These are phyloP conservation scores for Coelinius sp. DNA, from an alignment of 2,888 invertebrate genomes.

Conservation along the genomic window DNA sequence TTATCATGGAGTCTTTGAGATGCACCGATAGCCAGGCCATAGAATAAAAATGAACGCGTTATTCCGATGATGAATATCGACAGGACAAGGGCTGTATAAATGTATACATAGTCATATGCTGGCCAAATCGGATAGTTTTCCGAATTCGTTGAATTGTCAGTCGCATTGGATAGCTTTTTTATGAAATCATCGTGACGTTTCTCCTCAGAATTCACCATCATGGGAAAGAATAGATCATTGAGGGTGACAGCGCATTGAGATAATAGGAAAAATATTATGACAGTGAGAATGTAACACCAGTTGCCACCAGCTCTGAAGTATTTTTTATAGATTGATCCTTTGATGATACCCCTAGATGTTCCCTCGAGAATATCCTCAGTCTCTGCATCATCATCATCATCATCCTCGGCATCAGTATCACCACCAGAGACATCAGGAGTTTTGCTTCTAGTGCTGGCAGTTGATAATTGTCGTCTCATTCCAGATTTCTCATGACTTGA, in stretches of 20 bases:
- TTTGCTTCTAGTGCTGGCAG: slow-evolving; percentile 63
- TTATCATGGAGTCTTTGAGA: slow-evolving; percentile 73
- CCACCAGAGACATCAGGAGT: slow-evolving; percentile 60
- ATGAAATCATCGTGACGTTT: slow-evolving; percentile 39
- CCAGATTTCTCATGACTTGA: slow-evolving; percentile 43
- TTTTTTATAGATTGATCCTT: slow-evolving; percentile 68
- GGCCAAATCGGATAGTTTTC: slow-evolving; percentile 54
- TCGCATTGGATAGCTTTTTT: slow-evolving; percentile 10
- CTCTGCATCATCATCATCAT: slow-evolving; percentile 60
- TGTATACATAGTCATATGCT: slow-evolving; percentile 73
- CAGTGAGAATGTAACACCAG: slow-evolving; percentile 67
- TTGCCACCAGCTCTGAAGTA: slow-evolving; percentile 75
- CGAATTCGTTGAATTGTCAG: slow-evolving; percentile 23
- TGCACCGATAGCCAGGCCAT: slow-evolving; percentile 70
- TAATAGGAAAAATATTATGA: slow-evolving; percentile 72
- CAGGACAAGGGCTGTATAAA: slow-evolving; percentile 75
- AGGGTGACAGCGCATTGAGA: slow-evolving; percentile 77
- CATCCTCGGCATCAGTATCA: slow-evolving; percentile 59
- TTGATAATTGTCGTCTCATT: slow-evolving; percentile 61
- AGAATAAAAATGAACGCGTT: slow-evolving; percentile 68
- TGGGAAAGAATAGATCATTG: slow-evolving; percentile 78
- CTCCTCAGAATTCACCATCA: slow-evolving; percentile 74
- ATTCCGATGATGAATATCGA: slow-evolving; percentile 67
- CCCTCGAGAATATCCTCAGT: slow-evolving; percentile 66
- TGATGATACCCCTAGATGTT: slow-evolving; percentile 69